A percentile compares a stretch with the other conserved stretches of the same genome.
phyloP scores from a whole-genome alignment of 1,140 invertebrate genomes.

The Eurosta solidaginis region DNA sequence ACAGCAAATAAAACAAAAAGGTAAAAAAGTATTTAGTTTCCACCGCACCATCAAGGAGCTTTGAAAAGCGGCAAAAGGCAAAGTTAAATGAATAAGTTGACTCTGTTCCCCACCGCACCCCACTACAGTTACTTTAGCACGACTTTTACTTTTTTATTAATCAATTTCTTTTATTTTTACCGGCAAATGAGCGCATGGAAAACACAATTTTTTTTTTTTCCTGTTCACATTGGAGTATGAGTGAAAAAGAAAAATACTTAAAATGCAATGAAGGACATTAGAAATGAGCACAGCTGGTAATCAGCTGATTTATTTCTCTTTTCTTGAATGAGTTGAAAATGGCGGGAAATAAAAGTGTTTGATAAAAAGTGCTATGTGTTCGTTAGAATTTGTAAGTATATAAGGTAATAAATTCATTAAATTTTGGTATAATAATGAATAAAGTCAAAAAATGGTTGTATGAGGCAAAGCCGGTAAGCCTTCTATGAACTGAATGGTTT shows the following conservation, averaged over 20 bases:
- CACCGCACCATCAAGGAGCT: not conserved
- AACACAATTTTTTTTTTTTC: not conserved
- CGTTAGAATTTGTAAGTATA: too few species aligned
- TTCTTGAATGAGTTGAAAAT: too few species aligned
- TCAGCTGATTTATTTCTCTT: constrained; percentile 20
- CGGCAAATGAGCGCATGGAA: not conserved
- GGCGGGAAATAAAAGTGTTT: not conserved
- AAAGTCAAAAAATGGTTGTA: too few species aligned
- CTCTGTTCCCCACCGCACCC: not conserved
- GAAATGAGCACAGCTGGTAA: constrained; percentile 12
- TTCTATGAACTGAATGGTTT: too few species aligned
- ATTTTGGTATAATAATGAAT: too few species aligned
- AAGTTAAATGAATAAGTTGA: constrained; percentile 19
- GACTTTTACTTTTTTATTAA: not conserved
- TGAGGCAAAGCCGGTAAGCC: too few species aligned
- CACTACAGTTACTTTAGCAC: not conserved
- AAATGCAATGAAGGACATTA: not conserved
- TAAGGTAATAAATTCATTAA: too few species aligned
- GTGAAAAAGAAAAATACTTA: not conserved
- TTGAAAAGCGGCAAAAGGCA: constrained; percentile 16
- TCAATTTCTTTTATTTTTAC: constrained; percentile 15
- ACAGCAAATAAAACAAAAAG: not conserved
- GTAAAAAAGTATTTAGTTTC: not conserved
- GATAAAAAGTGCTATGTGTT: not conserved
- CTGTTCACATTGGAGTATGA: too few species aligned